These are phyloP conservation scores for Tineola bisselliella DNA, from an alignment of 2,888 invertebrate genomes.

Conservation along the genomic window DNA sequence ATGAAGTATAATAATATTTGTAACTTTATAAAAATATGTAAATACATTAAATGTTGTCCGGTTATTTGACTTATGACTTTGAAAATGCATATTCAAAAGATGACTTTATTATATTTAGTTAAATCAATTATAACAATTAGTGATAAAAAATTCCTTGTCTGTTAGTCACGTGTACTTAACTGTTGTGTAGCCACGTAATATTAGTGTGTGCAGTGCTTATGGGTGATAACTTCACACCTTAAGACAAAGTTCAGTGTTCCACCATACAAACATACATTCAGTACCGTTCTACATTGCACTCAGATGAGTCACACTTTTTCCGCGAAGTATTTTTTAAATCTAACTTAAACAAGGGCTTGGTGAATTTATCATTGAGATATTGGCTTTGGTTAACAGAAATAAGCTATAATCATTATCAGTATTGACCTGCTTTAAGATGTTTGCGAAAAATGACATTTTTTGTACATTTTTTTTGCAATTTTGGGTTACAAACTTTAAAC, in stretches of 20 bases:
- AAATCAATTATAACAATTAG: no score
- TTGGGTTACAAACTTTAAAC: no score
- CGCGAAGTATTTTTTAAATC: neutral
- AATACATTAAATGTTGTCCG: no score
- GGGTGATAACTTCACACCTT: neutral
- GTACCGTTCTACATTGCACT: slow-evolving; percentile 2
- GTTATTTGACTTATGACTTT: no score
- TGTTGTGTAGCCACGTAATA: neutral
- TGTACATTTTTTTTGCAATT: no score
- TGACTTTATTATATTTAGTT: no score
- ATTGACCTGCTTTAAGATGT: neutral
- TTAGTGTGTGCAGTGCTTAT: neutral
- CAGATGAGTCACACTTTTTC: neutral
- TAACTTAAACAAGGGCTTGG: neutral
- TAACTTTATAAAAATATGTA: no score
- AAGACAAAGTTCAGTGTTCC: neutral
- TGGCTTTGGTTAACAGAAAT: neutral
- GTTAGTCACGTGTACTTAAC: no score
- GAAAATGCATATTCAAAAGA: no score
- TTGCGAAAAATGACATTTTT: neutral
- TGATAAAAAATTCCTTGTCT: no score
- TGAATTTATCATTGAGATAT: neutral
- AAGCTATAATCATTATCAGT: neutral
- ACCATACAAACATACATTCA: neutral
- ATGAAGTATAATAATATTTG: no score